These are phyloP conservation scores for Oreochromis aureus DNA, from an alignment of 2,113 vertebrate species.

Conservation along the genomic window DNA sequence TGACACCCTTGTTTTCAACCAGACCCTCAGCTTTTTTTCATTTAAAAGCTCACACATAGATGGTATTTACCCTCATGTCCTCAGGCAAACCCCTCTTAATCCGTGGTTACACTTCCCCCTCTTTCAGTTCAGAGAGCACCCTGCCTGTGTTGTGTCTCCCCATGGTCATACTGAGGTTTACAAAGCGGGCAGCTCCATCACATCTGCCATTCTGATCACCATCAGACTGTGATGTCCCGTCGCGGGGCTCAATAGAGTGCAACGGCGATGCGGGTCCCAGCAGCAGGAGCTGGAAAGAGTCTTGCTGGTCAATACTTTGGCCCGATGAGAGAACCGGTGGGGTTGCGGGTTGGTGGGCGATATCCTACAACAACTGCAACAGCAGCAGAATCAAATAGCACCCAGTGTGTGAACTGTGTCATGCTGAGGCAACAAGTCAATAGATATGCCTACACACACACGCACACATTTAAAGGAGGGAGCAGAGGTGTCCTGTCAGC, in stretches of 20 bases:
- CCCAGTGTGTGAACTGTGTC: constrained; percentile 4
- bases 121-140: constrained; percentile 3
- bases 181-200: neutral
- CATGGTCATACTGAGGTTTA: neutral
- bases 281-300: constrained; percentile 1
- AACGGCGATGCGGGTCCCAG: neutral
- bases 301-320: constrained; percentile 20
- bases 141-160: neutral
- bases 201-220: neutral
- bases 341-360: neutral
- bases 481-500: neutral
- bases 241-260: constrained; percentile 7
- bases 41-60: neutral
- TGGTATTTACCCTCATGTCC: neutral
- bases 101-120: neutral
- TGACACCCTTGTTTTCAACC: neutral
- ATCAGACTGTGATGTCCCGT: neutral
- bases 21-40: neutral
- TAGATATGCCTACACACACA: neutral
- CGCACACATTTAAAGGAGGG: neutral
- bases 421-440: constrained; percentile 11
- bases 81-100: neutral
- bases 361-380: neutral
- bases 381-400: constrained; percentile 7
- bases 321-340: neutral